Evolutionary conservation across 2,113 vertebrate genomes (phyloP).

Genomic region (Cercocebus atys): DNA sequence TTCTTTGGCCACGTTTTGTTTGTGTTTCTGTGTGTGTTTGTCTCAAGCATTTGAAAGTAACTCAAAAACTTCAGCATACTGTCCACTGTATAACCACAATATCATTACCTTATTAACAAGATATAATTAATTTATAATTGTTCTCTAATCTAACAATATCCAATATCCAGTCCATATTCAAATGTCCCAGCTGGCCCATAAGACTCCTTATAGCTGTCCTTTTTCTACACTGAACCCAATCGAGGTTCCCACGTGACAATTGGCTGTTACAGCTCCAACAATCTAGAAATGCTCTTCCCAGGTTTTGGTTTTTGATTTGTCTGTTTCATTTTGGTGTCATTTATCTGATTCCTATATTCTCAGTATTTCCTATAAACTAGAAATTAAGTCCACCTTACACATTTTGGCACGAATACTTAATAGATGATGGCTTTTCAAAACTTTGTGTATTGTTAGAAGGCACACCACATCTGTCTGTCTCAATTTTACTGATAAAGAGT

Average conservation of each 20-base stretch:
- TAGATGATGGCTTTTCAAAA: neutral
- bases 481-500: neutral
- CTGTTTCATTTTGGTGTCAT: neutral
- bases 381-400: neutral
- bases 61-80: neutral
- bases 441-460: neutral
- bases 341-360: neutral
- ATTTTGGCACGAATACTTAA: neutral
- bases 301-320: neutral
- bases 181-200: neutral
- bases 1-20: neutral
- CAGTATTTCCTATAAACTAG: neutral
- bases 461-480: neutral
- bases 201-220: neutral
- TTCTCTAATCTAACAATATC: neutral
- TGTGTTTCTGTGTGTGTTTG: neutral
- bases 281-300: neutral
- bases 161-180: neutral
- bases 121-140: neutral
- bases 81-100: neutral
- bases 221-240: neutral
- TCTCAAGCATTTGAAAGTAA: neutral
- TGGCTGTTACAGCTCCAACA: neutral
- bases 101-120: neutral
- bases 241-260: neutral